Evolutionary conservation across 2,113 vertebrate species (phyloP), one percentile per base, ranked within the genome.

Genomic region (Balaenoptera acutorostrata): DNA sequence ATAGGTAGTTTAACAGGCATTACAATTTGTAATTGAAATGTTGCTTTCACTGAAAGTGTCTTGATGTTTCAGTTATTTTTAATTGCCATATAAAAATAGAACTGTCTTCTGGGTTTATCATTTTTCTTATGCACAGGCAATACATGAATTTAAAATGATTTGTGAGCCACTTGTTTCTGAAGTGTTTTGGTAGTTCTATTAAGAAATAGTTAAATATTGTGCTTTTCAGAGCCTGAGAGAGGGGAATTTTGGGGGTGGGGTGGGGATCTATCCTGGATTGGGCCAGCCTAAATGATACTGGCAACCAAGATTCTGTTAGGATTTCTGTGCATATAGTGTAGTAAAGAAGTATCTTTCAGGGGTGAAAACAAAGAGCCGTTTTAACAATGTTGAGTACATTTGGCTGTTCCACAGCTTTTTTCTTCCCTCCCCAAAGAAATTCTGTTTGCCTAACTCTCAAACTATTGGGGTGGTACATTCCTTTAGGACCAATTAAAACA

Each of bases 41-140:
- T 97, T 98, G 96, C 92, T 98, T 98, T 92, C 77, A 97, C 88
- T 97, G 97, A 98, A 98, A 98, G 97, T 98, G 97, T 98, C 97
- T 97, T 98, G 97, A 98, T 98, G 98, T 72, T 98, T 98, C 97
- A 98, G 97, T 98, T 98, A 92, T 97, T 98, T 99, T 97, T 97
- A 98, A 98, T 98, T 31, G 88, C 96, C 98, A 97, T 98, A 97
- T 98, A 98, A 98, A 98, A 98, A 98, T 93, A 97, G 97, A 96
- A 97, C 93, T 98, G 95, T 98, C 97, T 98, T 97, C 93, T 98
- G 92, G 98, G 97, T 97, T 99, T 98, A 96, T 99, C 98, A 98
- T 98, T 98, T 98, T 98, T 99, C 96, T 98, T 98, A 98, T 98
- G 98, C 98, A 98, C 98, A 98, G 98, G 96, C 98, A 98, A 98